Conservation (phyloP, 2,797 vertebrate genomes). For the Mormyrus hasselquistii region DNA sequence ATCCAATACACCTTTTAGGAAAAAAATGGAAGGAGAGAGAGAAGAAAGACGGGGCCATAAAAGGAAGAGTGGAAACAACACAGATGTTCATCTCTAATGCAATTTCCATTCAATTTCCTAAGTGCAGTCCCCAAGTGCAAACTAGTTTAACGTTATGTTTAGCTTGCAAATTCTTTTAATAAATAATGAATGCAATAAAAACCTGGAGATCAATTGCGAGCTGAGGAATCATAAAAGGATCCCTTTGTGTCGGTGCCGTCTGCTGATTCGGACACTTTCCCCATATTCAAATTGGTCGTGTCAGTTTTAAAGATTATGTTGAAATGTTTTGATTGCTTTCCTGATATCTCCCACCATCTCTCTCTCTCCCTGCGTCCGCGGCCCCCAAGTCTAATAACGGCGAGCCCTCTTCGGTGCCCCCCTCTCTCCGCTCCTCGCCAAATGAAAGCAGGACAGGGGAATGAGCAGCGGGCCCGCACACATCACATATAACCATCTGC, state of each 20-base stretch:
- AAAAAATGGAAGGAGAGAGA: slow-evolving; percentile 26
- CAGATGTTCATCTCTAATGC: slow-evolving; percentile 81
- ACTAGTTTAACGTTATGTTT: slow-evolving; percentile 83
- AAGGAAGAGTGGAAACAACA: slow-evolving; percentile 32
- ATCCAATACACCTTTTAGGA: slow-evolving; percentile 42
- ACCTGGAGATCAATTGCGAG: slow-evolving; percentile 77
- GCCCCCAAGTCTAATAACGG: slow-evolving; percentile 17
- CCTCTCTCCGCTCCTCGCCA: neutral
- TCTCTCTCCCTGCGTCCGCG: neutral
- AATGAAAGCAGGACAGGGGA: slow-evolving; percentile 28
- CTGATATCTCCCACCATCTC: slow-evolving; percentile 27
- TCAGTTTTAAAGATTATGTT: slow-evolving; percentile 39
- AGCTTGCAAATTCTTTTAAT: slow-evolving; percentile 87
- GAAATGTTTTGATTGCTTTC: slow-evolving; percentile 37
- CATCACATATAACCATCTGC: slow-evolving; percentile 41
- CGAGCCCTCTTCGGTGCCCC: neutral
- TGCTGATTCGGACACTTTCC: slow-evolving; percentile 65
- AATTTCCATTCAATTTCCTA: slow-evolving; percentile 87
- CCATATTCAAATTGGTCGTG: slow-evolving; percentile 55
- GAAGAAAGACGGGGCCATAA: slow-evolving; percentile 28
- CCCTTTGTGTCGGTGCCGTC: slow-evolving; percentile 60
- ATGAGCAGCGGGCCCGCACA: slow-evolving; percentile 18
- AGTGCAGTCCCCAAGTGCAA: slow-evolving; percentile 81
- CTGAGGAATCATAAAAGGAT: slow-evolving; percentile 74
- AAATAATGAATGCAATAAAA: slow-evolving; percentile 88